phyloP scores from a whole-genome alignment of 2,888 invertebrate species.

The Pseudanteris insignis region DNA sequence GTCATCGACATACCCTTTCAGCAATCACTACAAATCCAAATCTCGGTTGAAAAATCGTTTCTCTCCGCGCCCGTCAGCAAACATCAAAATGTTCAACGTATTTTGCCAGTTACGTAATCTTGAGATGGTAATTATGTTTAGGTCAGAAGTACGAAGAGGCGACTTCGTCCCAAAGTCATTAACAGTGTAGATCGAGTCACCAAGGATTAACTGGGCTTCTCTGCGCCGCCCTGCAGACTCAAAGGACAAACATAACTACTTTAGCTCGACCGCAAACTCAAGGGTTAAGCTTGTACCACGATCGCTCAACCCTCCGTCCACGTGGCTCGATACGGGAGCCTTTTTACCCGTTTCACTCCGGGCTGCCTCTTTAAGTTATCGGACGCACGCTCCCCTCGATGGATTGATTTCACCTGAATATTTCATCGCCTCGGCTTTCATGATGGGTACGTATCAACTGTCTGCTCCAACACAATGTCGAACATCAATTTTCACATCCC shows the following conservation, averaged over 20 bases:
- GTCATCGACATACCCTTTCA: too few species aligned
- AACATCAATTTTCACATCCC: too few species aligned
- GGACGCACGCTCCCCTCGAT: slow-evolving; percentile 49
- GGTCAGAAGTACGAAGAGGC: slow-evolving; percentile 35
- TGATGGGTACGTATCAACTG: too few species aligned
- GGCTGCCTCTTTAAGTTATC: slow-evolving; percentile 37
- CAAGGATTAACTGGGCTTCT: slow-evolving; percentile 60
- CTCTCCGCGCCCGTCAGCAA: too few species aligned
- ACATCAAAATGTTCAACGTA: slow-evolving; percentile 14
- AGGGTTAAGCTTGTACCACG: slow-evolving; percentile 65
- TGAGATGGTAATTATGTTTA: slow-evolving; percentile 39
- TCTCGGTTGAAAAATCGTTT: too few species aligned
- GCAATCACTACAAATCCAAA: too few species aligned
- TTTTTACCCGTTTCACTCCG: slow-evolving; percentile 32
- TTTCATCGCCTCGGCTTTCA: too few species aligned
- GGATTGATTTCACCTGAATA: slow-evolving; percentile 66
- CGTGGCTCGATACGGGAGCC: slow-evolving; percentile 33
- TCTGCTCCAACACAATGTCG: too few species aligned
- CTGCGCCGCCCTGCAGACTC: slow-evolving; percentile 59
- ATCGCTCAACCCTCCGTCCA: slow-evolving; percentile 51
- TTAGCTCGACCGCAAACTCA: slow-evolving; percentile 65
- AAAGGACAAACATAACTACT: slow-evolving; percentile 67
- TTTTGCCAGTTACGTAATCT: slow-evolving; percentile 28
- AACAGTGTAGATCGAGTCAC: slow-evolving; percentile 60
- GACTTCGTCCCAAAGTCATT: slow-evolving; percentile 54